Percentiles rank a stretch among this genome's conserved stretches.
Conservation (phyloP, 2,888 invertebrate genomes). For the Brassicogethes aeneus region DNA sequence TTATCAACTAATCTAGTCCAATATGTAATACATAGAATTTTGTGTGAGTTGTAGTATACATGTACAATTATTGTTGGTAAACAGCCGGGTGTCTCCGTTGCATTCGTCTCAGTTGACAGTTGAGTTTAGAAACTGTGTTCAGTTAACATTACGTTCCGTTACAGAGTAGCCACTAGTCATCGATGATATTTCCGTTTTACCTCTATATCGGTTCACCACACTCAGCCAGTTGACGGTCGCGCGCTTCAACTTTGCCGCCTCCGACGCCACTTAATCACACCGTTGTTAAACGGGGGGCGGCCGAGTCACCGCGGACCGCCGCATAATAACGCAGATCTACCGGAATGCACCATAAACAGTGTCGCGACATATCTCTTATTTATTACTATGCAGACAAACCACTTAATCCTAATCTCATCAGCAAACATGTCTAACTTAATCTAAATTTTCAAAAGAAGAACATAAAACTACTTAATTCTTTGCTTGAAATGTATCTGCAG, state of each 20-base stretch:
- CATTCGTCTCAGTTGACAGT: conserved; percentile 25
- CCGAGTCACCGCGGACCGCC: not conserved
- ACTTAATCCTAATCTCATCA: no score
- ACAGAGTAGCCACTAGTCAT: conserved; percentile 33
- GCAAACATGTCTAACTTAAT: no score
- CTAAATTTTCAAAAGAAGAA: no score
- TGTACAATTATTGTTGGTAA: conserved; percentile 45
- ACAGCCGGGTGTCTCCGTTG: conserved; percentile 40
- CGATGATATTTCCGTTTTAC: conserved; percentile 4
- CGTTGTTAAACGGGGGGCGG: conserved; percentile 1
- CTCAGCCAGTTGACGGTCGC: not conserved
- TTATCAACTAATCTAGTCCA: conserved; percentile 44
- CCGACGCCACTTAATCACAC: not conserved
- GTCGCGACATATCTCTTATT: not conserved
- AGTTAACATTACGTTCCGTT: conserved; percentile 31
- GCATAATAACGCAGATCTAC: not conserved
- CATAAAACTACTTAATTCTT: no score
- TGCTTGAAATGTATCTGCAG: no score
- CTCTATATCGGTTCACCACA: conserved; percentile 5
- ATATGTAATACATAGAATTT: conserved; percentile 46
- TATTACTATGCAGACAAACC: not conserved
- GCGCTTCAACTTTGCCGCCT: not conserved
- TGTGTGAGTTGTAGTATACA: conserved; percentile 50
- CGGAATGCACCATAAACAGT: not conserved
- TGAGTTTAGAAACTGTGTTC: conserved; percentile 31